Percentiles rank a stretch among this genome's conserved stretches.
Conservation (phyloP, 2,888 invertebrate species). For the Cryptocephalus primarius region DNA sequence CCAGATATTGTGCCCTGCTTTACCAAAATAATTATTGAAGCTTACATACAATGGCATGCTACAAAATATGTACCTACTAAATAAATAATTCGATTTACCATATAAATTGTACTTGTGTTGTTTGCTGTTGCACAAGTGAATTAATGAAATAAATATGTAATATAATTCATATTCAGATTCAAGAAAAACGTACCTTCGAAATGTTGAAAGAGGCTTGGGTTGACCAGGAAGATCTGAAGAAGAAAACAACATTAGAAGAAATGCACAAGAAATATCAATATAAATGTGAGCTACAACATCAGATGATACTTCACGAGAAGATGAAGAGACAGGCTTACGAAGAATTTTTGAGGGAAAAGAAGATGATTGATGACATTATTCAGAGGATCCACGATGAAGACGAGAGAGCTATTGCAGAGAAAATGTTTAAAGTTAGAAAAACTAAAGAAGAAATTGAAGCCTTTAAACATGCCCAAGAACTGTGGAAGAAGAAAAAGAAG, state of each 20-base stretch:
- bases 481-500: constrained; percentile 41
- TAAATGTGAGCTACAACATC: constrained; percentile 45
- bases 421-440: constrained; percentile 39
- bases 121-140: too few relatives aligned
- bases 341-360: constrained; percentile 49
- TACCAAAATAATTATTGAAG: too few relatives aligned
- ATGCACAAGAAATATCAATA: constrained; percentile 36
- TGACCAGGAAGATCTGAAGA: constrained; percentile 35
- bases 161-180: constrained; percentile 15
- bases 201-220: constrained; percentile 34
- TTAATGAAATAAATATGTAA: too few relatives aligned
- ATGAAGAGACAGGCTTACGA: constrained; percentile 44
- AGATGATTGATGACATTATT: constrained; percentile 49
- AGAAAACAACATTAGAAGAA: constrained; percentile 30
- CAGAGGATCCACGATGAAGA: constrained; percentile 52
- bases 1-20: too few relatives aligned
- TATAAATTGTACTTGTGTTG: too few relatives aligned
- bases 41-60: too few relatives aligned
- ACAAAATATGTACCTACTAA: too few relatives aligned
- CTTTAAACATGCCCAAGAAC: constrained; percentile 40
- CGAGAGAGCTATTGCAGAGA: constrained; percentile 42
- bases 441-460: constrained; percentile 44
- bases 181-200: constrained; percentile 32
- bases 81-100: too few relatives aligned
- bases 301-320: constrained; percentile 44